Conservation (phyloP, 2,888 invertebrate genomes). For the Mimas tiliae region DNA sequence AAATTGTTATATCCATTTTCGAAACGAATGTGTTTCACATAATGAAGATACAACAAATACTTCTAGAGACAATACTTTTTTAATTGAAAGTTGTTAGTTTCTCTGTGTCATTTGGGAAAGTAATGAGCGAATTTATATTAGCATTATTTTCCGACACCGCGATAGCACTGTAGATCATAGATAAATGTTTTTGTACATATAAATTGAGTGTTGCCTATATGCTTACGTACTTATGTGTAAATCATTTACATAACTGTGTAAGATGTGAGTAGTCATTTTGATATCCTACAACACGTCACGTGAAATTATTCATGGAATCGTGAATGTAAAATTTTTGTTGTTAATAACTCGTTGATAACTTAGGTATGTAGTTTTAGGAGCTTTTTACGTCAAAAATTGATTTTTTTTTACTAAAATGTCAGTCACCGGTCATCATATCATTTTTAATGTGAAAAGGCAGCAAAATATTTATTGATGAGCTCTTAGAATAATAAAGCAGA, state of each 20-base stretch:
- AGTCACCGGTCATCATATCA: too few relatives aligned
- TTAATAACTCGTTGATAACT: neutral
- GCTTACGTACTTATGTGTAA: conserved; percentile 22
- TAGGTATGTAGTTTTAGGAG: conserved; percentile 7
- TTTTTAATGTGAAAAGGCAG: too few relatives aligned
- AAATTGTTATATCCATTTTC: too few relatives aligned
- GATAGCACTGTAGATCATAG: neutral
- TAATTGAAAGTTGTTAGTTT: neutral
- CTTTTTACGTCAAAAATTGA: neutral
- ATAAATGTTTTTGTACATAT: neutral
- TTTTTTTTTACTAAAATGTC: too few relatives aligned
- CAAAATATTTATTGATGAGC: too few relatives aligned
- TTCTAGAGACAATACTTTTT: neutral
- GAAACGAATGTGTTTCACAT: too few relatives aligned
- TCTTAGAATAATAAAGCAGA: too few relatives aligned
- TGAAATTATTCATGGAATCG: conserved; percentile 4
- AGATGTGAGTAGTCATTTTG: conserved; percentile 27
- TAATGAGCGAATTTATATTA: neutral
- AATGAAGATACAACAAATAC: neutral
- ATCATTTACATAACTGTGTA: conserved; percentile 5
- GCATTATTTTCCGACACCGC: neutral
- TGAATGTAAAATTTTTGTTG: conserved; percentile 1
- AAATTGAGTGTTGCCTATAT: neutral
- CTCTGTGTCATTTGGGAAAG: too few relatives aligned
- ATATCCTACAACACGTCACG: conserved; percentile 10